A percentile compares a stretch with the other conserved stretches of the same genome.
Evolutionary conservation across 2,113 vertebrate species (phyloP).

Genomic region (Peromyscus leucopus): DNA sequence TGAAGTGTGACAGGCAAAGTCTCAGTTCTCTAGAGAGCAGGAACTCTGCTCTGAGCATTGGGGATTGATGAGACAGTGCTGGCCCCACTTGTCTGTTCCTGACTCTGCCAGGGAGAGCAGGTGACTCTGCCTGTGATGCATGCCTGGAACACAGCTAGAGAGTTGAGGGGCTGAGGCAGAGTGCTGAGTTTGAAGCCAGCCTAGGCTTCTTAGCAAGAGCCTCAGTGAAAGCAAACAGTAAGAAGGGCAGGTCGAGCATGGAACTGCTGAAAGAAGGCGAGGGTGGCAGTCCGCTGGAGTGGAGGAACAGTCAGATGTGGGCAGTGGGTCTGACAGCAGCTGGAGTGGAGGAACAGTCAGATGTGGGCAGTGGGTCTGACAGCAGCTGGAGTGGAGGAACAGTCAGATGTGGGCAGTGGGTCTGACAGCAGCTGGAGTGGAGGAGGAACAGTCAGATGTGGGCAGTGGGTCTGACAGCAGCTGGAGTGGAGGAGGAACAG

Average conservation of each 20-base stretch:
- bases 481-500: too few relatives aligned
- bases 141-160: not conserved
- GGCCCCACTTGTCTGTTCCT: too few relatives aligned
- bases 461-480: too few relatives aligned
- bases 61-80: fast-evolving
- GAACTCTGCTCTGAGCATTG: not conserved
- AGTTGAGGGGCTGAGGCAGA: not conserved
- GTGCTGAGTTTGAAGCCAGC: not conserved
- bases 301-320: too few relatives aligned
- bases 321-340: too few relatives aligned
- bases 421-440: too few relatives aligned
- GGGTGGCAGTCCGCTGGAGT: fast-evolving
- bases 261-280: fast-evolving
- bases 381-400: too few relatives aligned
- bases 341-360: too few relatives aligned
- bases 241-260: not conserved
- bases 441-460: too few relatives aligned
- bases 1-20: fast-evolving
- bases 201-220: not conserved
- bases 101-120: not conserved
- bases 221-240: not conserved
- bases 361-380: too few relatives aligned
- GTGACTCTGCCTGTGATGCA: not conserved
- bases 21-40: not conserved
- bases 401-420: too few relatives aligned